Conservation (phyloP, 2,113 vertebrate species). For the Leptobrachium ailaonicum region DNA sequence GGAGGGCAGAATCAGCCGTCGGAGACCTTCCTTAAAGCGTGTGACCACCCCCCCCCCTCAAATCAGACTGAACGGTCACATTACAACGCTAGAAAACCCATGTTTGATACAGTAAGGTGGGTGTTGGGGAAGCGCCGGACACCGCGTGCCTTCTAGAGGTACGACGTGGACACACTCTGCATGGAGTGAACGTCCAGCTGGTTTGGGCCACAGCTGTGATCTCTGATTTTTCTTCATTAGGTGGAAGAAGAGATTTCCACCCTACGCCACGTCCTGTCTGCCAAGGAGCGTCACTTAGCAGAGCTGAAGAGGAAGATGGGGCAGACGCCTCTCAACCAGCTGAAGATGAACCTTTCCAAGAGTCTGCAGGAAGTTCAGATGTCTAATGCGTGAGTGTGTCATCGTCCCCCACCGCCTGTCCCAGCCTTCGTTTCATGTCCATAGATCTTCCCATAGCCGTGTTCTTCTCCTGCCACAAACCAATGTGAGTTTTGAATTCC, state of each 20-base stretch:
- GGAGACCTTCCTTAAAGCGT: no score
- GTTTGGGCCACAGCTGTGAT: neutral
- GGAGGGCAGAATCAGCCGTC: no score
- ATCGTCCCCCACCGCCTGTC: neutral
- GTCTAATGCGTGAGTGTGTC: conserved; percentile 85
- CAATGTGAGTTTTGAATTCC: neutral
- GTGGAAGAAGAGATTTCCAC: conserved; percentile 96
- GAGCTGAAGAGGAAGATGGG: conserved; percentile 93
- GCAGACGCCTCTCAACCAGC: conserved; percentile 81
- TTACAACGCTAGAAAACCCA: no score
- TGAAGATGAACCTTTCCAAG: conserved; percentile 86
- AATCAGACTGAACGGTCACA: no score
- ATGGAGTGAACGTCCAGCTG: no score
- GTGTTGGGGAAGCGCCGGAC: no score
- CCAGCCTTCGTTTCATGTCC: neutral
- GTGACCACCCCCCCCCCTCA: no score
- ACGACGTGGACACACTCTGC: no score
- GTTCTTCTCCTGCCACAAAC: neutral
- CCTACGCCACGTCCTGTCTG: conserved; percentile 88
- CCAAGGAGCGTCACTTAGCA: conserved; percentile 87
- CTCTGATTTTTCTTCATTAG: conserved; percentile 58
- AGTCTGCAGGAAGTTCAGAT: conserved; percentile 94
- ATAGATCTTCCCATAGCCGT: neutral
- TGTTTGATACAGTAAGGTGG: no score
- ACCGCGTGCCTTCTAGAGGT: no score